Conservation (phyloP, 2,113 vertebrate genomes). For the Ptyas mucosa region DNA sequence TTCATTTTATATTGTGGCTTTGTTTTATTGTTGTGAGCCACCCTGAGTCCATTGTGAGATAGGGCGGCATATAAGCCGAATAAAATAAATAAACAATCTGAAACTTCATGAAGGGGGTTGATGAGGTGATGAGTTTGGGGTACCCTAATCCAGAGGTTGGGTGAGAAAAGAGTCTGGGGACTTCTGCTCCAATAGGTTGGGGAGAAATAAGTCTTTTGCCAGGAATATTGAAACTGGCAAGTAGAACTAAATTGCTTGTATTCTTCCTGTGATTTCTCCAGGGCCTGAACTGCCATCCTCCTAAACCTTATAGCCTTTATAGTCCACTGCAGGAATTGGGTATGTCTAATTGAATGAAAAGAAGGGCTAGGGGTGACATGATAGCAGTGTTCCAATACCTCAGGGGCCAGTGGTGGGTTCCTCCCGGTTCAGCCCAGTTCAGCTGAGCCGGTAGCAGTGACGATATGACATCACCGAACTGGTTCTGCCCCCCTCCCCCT, state of each 20-base stretch:
- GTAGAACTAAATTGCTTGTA: not conserved
- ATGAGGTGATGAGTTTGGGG: not conserved
- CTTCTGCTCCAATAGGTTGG: not conserved
- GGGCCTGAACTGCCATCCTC: not conserved
- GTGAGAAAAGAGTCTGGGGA: not conserved
- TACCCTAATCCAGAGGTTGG: not conserved
- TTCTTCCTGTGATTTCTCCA: not conserved
- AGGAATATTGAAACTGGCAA: not conserved
- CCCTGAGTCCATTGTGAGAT: too few relatives aligned
- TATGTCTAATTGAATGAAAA: not conserved
- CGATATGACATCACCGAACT: too few relatives aligned
- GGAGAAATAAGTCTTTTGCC: not conserved
- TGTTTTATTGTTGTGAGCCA: too few relatives aligned
- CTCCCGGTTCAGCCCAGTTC: too few relatives aligned
- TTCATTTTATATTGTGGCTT: too few relatives aligned
- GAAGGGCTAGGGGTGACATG: not conserved
- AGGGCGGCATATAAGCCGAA: too few relatives aligned
- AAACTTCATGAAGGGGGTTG: not conserved
- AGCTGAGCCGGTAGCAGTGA: too few relatives aligned
- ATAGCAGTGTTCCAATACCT: not conserved
- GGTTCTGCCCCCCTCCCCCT: too few relatives aligned
- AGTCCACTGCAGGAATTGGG: not conserved
- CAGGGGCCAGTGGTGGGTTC: too few relatives aligned
- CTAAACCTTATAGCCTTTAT: not conserved
- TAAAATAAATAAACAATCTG: too few relatives aligned